Percentiles rank a stretch among this genome's conserved stretches.
Conservation (phyloP, 1,140 invertebrate genomes). For the Temnothorax nylanderi region DNA sequence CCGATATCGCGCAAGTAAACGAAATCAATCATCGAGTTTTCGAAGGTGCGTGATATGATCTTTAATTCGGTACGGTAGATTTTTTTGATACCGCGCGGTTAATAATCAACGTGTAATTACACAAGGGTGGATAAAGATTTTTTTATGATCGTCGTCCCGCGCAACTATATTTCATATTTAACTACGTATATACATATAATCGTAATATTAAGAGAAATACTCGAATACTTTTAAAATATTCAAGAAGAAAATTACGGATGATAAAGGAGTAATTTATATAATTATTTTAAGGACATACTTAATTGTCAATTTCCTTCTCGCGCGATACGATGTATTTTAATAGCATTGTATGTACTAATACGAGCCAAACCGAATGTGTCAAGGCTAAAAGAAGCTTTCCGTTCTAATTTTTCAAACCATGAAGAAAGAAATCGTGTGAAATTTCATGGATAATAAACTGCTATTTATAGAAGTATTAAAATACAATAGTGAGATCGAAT, state of each 20-base stretch:
- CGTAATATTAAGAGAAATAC: background rate
- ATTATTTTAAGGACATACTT: background rate
- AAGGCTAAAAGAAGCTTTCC: background rate
- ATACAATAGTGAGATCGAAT: conserved; percentile 12
- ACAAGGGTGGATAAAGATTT: background rate
- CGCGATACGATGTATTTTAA: background rate
- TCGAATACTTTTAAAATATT: background rate
- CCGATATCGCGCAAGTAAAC: background rate
- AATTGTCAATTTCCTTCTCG: background rate
- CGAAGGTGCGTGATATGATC: conserved; percentile 11
- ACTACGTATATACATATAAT: background rate
- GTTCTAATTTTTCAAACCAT: background rate
- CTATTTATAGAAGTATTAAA: background rate
- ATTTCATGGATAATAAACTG: background rate
- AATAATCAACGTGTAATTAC: conserved; percentile 28
- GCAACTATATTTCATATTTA: conserved; percentile 20
- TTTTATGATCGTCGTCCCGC: background rate
- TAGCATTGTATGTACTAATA: background rate
- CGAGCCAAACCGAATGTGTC: background rate
- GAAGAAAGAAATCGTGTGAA: conserved; percentile 43
- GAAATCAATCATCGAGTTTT: conserved; percentile 49
- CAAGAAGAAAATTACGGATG: background rate
- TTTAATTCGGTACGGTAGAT: conserved; percentile 19
- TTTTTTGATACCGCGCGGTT: background rate
- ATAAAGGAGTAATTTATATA: background rate